phyloP scores from a whole-genome alignment of 92 coral and sea anemone genomes.

The Porites divaricata region DNA sequence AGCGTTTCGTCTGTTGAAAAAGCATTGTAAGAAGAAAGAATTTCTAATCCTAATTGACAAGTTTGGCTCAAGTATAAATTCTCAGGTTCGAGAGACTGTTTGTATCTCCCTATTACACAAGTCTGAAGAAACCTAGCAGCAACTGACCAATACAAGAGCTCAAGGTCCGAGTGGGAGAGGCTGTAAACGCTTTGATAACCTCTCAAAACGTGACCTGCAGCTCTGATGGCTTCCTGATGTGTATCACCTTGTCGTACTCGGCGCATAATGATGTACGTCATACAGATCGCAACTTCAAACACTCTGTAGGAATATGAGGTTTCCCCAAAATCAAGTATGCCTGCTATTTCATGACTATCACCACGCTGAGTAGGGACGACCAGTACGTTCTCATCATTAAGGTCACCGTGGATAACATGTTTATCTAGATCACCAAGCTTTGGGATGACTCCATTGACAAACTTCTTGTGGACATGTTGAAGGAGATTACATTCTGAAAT shows the following conservation, averaged over 20 bases:
- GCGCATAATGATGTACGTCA: conserved; percentile 57
- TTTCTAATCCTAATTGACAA: not conserved
- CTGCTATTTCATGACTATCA: conserved; percentile 2
- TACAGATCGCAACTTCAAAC: conserved; percentile 74
- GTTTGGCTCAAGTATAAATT: conserved; percentile 47
- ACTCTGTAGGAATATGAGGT: conserved; percentile 56
- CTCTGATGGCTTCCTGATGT: conserved; percentile 19
- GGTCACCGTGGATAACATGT: conserved; percentile 77
- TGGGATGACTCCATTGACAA: conserved; percentile 49
- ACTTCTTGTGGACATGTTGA: conserved; percentile 26
- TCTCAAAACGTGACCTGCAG: conserved; percentile 46
- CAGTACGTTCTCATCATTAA: conserved; percentile 56
- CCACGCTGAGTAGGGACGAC: conserved; percentile 22
- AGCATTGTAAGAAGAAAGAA: conserved; percentile 35
- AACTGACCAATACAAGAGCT: conserved; percentile 58
- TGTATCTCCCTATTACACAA: conserved; percentile 41
- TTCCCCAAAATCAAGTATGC: conserved; percentile 79
- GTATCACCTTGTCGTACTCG: conserved; percentile 23
- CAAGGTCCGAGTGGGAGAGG: conserved; percentile 39
- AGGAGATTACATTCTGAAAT: conserved; percentile 19
- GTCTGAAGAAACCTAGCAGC: conserved; percentile 68
- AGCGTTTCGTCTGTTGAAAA: conserved; percentile 24
- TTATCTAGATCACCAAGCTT: conserved; percentile 36
- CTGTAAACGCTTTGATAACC: conserved; percentile 66
- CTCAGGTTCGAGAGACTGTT: conserved; percentile 63